Conservation (phyloP, 1,140 invertebrate species). For the Drosophila navojoa region DNA sequence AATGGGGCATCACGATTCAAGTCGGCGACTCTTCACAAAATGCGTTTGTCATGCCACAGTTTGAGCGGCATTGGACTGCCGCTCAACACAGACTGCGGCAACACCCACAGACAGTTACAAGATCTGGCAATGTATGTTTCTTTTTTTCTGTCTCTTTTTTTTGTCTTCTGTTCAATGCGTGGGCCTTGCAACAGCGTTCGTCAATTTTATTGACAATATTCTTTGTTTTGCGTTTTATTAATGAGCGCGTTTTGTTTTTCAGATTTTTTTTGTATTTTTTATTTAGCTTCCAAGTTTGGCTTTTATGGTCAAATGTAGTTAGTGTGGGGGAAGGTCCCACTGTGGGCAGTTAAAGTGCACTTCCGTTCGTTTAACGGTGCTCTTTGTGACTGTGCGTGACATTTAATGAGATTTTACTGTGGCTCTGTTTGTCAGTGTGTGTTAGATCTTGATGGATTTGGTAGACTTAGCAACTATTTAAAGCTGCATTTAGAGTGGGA, state of each 20-base stretch:
- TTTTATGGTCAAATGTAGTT: conserved; percentile 44
- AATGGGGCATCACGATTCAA: conserved; percentile 60
- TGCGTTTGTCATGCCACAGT: conserved; percentile 72
- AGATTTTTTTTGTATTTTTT: conserved; percentile 13
- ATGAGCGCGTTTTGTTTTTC: conserved; percentile 69
- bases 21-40: conserved; percentile 38
- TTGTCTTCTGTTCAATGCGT: conserved; percentile 34
- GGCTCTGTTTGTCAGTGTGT: background rate
- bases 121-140: conserved; percentile 10
- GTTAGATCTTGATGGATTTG: conserved; percentile 22
- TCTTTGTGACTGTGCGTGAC: conserved; percentile 56
- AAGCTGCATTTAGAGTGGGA: background rate
- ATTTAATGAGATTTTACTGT: conserved; percentile 23
- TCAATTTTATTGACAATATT: conserved; percentile 72
- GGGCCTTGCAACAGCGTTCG: conserved; percentile 51
- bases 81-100: conserved; percentile 7
- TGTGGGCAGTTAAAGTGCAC: conserved; percentile 73
- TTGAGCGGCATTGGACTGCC: conserved; percentile 47
- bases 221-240: conserved; percentile 63
- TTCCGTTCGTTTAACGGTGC: conserved; percentile 71
- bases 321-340: conserved; percentile 25
- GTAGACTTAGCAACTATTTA: conserved; percentile 1
- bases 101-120: conserved; percentile 54
- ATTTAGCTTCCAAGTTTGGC: conserved; percentile 36
- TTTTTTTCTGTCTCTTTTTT: conserved; percentile 8